Evolutionary conservation across 2,888 invertebrate genomes (phyloP).

Genomic region (Galerucella nymphaeae): DNA sequence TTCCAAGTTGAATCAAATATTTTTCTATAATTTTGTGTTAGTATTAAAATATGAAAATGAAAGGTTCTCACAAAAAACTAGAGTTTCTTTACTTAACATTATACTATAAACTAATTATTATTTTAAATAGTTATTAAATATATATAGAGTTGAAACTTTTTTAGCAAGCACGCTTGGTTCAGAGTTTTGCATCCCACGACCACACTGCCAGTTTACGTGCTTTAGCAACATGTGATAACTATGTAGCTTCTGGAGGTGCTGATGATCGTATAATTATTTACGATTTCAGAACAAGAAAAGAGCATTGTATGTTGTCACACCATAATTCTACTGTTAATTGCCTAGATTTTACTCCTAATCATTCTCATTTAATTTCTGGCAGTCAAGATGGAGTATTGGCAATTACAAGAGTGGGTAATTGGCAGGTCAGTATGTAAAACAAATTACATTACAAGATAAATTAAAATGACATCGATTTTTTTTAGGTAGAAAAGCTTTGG

Average conservation of each 20-base stretch:
- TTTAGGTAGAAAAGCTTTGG: slow-evolving; percentile 78
- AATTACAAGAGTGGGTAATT: slow-evolving; percentile 83
- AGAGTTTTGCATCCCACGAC: slow-evolving; percentile 89
- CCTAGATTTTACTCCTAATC: slow-evolving; percentile 80
- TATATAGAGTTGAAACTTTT: slow-evolving; percentile 30
- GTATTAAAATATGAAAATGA: too few species aligned
- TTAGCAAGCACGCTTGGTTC: slow-evolving; percentile 72
- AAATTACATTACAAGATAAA: not conserved
- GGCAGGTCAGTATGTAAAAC: slow-evolving; percentile 69
- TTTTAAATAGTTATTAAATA: slow-evolving; percentile 8
- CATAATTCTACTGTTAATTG: slow-evolving; percentile 87
- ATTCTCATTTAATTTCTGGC: slow-evolving; percentile 83
- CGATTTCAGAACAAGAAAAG: slow-evolving; percentile 81
- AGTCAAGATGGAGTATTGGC: slow-evolving; percentile 88
- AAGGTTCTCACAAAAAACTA: not conserved
- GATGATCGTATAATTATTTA: slow-evolving; percentile 91
- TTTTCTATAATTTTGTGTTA: too few species aligned
- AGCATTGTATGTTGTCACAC: slow-evolving; percentile 82
- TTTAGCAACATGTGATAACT: slow-evolving; percentile 75
- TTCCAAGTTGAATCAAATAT: too few species aligned
- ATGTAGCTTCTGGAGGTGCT: slow-evolving; percentile 87
- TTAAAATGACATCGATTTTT: not conserved
- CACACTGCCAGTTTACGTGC: slow-evolving; percentile 85
- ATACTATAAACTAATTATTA: too few species aligned
- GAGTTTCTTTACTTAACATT: slow-evolving; percentile 14